These are phyloP conservation scores for Enchytraeus crypticus DNA, from an alignment of 2,888 invertebrate genomes.

Conservation along the genomic window DNA sequence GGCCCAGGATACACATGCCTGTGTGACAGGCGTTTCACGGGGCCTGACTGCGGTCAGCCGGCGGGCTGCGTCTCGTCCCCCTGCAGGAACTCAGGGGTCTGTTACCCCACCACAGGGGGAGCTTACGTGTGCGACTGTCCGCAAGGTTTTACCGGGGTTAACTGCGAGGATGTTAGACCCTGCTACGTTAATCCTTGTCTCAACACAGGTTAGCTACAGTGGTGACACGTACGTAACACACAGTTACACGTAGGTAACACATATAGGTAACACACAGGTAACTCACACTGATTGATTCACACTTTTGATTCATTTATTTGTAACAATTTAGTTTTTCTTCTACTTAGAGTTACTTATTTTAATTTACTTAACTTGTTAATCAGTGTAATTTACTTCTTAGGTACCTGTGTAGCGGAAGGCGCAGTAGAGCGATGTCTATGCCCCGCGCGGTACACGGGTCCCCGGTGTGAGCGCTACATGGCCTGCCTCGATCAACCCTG, in stretches of 20 bases:
- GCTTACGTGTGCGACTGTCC: constrained; percentile 4
- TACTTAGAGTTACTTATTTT: too few relatives aligned
- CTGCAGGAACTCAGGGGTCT: constrained; percentile 20
- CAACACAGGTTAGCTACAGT: constrained; percentile 4
- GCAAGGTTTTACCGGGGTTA: neutral
- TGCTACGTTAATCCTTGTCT: constrained; percentile 14
- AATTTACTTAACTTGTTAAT: too few relatives aligned
- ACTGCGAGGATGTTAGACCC: neutral
- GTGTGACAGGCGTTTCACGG: constrained; percentile 34
- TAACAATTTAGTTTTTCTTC: too few relatives aligned
- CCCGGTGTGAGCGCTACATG: constrained; percentile 3
- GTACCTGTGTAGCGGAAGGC: neutral
- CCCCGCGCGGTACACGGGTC: neutral
- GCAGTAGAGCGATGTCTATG: neutral
- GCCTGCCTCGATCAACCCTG: neutral
- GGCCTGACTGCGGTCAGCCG: too few relatives aligned
- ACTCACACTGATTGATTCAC: too few relatives aligned
- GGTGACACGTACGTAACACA: neutral
- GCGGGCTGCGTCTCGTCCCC: too few relatives aligned
- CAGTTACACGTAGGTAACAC: too few relatives aligned
- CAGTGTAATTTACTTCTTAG: too few relatives aligned
- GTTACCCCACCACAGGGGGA: neutral
- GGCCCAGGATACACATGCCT: constrained; percentile 35
- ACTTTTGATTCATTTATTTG: too few relatives aligned
- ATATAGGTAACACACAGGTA: too few relatives aligned